phyloP scores from a whole-genome alignment of 2,888 invertebrate genomes.

The Opisthograptis luteolata region DNA sequence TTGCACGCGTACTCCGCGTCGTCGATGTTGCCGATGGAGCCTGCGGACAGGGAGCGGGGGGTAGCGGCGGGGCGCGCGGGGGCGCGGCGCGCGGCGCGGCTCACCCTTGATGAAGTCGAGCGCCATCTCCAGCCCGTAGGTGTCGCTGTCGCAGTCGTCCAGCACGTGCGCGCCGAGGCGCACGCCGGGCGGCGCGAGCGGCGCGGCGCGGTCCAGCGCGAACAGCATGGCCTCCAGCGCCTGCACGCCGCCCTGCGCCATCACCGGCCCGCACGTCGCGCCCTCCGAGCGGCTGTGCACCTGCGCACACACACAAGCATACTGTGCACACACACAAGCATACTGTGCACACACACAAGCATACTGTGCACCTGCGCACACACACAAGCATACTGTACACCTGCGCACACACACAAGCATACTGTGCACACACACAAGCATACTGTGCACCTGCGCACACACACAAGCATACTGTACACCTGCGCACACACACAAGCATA shows the following conservation, averaged over 20 bases:
- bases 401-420: too few relatives aligned
- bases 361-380: too few relatives aligned
- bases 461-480: too few relatives aligned
- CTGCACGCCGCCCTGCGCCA: constrained; percentile 94
- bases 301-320: constrained; percentile 37
- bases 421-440: too few relatives aligned
- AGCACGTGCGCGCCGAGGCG: constrained; percentile 93
- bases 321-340: too few relatives aligned
- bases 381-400: too few relatives aligned
- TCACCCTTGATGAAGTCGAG: constrained; percentile 96
- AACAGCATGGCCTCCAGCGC: constrained; percentile 95
- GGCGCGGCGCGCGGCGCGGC: neutral
- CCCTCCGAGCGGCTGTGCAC: constrained; percentile 92
- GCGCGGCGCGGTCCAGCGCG: constrained; percentile 89
- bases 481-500: too few relatives aligned
- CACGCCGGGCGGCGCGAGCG: constrained; percentile 88
- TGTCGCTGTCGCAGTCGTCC: constrained; percentile 96
- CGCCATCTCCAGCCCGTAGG: constrained; percentile 95
- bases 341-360: too few relatives aligned
- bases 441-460: too few relatives aligned
- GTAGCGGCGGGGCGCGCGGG: neutral
- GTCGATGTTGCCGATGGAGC: constrained; percentile 96
- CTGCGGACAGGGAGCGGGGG: constrained; percentile 71
- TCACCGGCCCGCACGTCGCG: constrained; percentile 92
- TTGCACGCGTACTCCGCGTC: constrained; percentile 94